Percentiles rank a stretch among this genome's conserved stretches.
These are phyloP conservation scores for Drosophila baimaii DNA, from an alignment of 1,140 invertebrate species.

Conservation along the genomic window DNA sequence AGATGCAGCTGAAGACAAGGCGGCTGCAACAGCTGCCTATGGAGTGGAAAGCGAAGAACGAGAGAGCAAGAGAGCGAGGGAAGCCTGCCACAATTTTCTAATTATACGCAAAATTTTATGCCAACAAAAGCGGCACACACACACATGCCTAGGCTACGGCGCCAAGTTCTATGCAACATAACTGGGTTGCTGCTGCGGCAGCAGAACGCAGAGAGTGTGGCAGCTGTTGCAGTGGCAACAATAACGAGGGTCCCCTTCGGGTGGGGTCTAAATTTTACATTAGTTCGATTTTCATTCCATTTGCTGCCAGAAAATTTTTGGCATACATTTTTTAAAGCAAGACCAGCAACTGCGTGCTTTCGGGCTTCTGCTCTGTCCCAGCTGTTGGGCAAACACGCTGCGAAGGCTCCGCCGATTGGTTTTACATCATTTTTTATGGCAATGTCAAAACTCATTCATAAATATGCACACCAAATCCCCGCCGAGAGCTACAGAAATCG, in stretches of 20 bases:
- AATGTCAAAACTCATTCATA: conserved; percentile 56
- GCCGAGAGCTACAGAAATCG: conserved; percentile 21
- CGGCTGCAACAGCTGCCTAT: conserved; percentile 58
- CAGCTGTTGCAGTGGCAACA: conserved; percentile 69
- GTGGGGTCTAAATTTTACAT: conserved; percentile 65
- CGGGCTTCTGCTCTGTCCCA: conserved; percentile 6
- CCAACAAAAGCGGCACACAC: conserved; percentile 69
- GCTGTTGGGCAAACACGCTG: conserved; percentile 7
- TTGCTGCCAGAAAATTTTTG: conserved; percentile 63
- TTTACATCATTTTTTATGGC: conserved; percentile 36
- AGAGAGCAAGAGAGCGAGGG: conserved; percentile 40
- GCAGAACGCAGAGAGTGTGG: conserved; percentile 26
- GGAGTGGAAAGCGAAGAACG: conserved; percentile 31
- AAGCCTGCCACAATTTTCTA: conserved; percentile 80
- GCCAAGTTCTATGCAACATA: conserved; percentile 75
- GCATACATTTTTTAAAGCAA: conserved; percentile 54
- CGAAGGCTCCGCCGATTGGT: conserved; percentile 6
- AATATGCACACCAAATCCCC: conserved; percentile 41
- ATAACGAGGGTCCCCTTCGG: conserved; percentile 47
- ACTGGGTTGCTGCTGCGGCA: conserved; percentile 39
- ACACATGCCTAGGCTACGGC: conserved; percentile 12
- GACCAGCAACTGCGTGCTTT: conserved; percentile 31
- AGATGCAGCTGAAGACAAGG: conserved; percentile 39
- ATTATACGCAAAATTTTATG: conserved; percentile 83
- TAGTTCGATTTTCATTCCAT: conserved; percentile 81